phyloP scores from a whole-genome alignment of 1,140 invertebrate genomes.

The Ditylenchus dipsaci region DNA sequence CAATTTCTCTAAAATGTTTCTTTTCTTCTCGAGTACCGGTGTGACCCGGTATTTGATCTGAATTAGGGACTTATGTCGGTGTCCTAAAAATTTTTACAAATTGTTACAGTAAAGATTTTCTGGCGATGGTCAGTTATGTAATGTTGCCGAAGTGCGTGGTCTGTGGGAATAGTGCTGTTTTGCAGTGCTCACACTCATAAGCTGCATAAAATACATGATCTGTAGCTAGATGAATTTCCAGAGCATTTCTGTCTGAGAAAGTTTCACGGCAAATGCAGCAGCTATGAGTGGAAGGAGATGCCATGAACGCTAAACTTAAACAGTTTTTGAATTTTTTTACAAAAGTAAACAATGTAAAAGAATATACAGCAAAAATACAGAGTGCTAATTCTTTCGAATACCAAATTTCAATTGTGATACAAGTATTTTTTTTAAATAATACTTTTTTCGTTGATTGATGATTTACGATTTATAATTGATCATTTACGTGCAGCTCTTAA shows the following conservation, averaged over 20 bases:
- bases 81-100: constrained; percentile 3
- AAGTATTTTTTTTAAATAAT: no score
- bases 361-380: no score
- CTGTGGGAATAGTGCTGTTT: constrained; percentile 31
- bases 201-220: constrained; percentile 23
- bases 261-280: constrained; percentile 18
- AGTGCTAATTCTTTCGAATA: no score
- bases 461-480: no score
- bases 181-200: constrained; percentile 28
- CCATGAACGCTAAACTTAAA: not conserved
- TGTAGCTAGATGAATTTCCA: constrained; percentile 25
- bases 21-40: constrained; percentile 21
- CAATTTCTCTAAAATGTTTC: constrained; percentile 17
- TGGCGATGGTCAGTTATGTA: constrained; percentile 7
- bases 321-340: no score
- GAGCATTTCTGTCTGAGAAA: not conserved
- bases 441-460: no score
- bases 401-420: no score
- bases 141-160: constrained; percentile 24
- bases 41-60: constrained; percentile 30
- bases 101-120: constrained; percentile 6
- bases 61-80: not conserved
- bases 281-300: not conserved
- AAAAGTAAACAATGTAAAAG: no score
- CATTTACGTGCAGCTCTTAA: no score